phyloP scores from a whole-genome alignment of 2,888 invertebrate species.

The Drosophila atripex region DNA sequence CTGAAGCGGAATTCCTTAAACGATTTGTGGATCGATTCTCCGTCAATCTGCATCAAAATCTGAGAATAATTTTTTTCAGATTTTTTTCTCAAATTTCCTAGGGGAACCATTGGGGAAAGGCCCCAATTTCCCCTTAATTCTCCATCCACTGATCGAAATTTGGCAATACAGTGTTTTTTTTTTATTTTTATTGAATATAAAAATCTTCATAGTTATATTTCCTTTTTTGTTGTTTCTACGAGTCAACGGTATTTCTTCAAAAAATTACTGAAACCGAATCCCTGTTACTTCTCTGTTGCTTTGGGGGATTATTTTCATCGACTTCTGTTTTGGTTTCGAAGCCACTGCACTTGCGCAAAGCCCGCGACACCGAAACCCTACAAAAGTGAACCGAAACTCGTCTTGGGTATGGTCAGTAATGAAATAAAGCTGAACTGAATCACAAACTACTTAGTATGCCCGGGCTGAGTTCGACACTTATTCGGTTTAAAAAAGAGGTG shows the following conservation, averaged over 20 bases:
- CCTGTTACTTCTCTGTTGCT: not conserved
- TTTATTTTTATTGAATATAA: too few relatives aligned
- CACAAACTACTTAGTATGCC: slow-evolving; percentile 67
- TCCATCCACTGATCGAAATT: too few relatives aligned
- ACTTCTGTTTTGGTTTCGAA: slow-evolving; percentile 17
- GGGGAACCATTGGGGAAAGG: too few relatives aligned
- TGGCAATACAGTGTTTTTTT: too few relatives aligned
- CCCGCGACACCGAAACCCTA: slow-evolving; percentile 53
- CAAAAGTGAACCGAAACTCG: slow-evolving; percentile 59
- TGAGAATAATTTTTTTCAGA: too few relatives aligned
- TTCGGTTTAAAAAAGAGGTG: slow-evolving; percentile 6
- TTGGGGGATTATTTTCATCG: slow-evolving; percentile 15
- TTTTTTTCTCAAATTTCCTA: too few relatives aligned
- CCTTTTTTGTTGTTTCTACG: too few relatives aligned
- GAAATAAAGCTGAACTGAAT: slow-evolving; percentile 41
- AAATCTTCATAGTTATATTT: not conserved
- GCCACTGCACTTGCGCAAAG: slow-evolving; percentile 51
- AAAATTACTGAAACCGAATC: slow-evolving; percentile 11
- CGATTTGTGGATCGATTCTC: not conserved
- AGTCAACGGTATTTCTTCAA: not conserved
- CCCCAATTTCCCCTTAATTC: too few relatives aligned
- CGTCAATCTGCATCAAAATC: not conserved
- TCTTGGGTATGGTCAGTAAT: slow-evolving; percentile 76
- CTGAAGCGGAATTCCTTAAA: not conserved
- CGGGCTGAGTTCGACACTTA: slow-evolving; percentile 53